These are phyloP conservation scores for Chloroceryle inda DNA, from an alignment of 2,797 vertebrate genomes.

Conservation along the genomic window DNA sequence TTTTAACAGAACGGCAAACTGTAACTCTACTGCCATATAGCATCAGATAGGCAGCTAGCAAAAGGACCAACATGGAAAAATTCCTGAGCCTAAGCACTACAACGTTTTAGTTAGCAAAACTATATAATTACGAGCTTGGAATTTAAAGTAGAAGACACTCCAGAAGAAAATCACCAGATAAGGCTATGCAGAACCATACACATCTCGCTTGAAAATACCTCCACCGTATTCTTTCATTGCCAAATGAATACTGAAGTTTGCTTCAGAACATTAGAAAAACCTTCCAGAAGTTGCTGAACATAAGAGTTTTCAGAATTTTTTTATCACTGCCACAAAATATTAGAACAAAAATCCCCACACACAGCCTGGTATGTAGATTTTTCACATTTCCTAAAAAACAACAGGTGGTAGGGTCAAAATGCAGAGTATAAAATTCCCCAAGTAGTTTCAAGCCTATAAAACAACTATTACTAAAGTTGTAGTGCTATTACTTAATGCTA, in stretches of 20 bases:
- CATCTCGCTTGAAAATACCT: background rate
- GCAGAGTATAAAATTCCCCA: slow-evolving; percentile 1
- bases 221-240: background rate
- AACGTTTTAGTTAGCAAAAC: background rate
- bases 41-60: background rate
- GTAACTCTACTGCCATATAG: background rate
- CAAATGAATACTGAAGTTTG: background rate
- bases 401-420: slow-evolving; percentile 55
- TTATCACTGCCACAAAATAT: background rate
- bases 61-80: background rate
- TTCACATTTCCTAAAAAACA: slow-evolving; percentile 31
- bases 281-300: background rate
- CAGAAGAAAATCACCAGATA: background rate
- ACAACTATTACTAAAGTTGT: background rate
- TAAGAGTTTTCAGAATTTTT: background rate
- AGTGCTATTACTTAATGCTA: background rate
- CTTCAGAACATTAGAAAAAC: background rate
- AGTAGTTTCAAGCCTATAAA: slow-evolving; percentile 3
- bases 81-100: background rate
- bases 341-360: background rate
- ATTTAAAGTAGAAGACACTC: background rate
- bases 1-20: background rate
- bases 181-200: background rate
- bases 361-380: background rate
- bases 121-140: background rate